These are phyloP conservation scores for Bruchidius siliquastri DNA, from an alignment of 2,888 invertebrate species.

Conservation along the genomic window DNA sequence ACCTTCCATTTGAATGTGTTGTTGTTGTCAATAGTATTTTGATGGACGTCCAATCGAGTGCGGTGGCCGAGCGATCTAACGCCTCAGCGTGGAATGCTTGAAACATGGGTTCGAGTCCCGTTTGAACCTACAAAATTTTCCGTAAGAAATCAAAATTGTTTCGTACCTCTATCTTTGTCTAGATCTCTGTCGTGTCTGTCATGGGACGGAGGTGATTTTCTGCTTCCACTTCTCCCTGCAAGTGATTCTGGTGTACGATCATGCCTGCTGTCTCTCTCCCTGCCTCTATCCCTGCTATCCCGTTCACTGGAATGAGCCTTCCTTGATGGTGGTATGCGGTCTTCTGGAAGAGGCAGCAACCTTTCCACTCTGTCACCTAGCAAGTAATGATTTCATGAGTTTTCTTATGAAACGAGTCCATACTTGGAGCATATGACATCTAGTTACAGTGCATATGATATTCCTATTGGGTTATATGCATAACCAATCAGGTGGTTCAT, in stretches of 20 bases:
- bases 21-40: too few species aligned
- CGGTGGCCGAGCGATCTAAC: too few species aligned
- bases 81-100: too few species aligned
- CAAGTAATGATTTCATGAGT: not conserved
- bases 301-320: slow-evolving; percentile 47
- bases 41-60: too few species aligned
- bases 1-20: too few species aligned
- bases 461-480: too few species aligned
- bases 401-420: not conserved
- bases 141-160: too few species aligned
- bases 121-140: too few species aligned
- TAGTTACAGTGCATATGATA: too few species aligned
- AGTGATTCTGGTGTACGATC: slow-evolving; percentile 25
- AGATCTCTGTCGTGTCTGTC: slow-evolving; percentile 16
- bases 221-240: slow-evolving; percentile 18
- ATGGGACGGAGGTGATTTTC: slow-evolving; percentile 19
- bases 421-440: too few species aligned
- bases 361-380: slow-evolving; percentile 54
- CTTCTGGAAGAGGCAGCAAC: slow-evolving; percentile 59
- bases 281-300: slow-evolving; percentile 32
- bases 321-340: slow-evolving; percentile 50
- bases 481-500: too few species aligned
- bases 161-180: slow-evolving; percentile 25
- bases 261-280: slow-evolving; percentile 30
- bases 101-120: too few species aligned